Conservation (phyloP, 2,113 vertebrate genomes). For the Sclerurus mexicanus region DNA sequence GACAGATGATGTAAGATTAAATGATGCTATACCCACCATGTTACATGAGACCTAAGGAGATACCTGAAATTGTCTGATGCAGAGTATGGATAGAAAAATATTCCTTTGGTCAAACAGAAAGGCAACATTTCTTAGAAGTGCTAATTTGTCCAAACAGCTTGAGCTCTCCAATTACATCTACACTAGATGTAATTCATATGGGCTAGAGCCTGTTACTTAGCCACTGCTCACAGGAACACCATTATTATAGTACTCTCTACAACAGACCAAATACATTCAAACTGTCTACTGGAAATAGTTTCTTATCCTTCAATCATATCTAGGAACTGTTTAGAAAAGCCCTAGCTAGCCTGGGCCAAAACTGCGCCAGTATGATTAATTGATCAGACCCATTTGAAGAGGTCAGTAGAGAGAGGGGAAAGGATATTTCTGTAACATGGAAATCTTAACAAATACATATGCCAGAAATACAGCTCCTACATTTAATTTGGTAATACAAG, state of each 20-base stretch:
- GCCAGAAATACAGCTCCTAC: neutral
- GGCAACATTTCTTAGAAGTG: neutral
- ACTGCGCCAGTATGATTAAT: neutral
- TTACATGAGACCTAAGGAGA: neutral
- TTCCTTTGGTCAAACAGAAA: neutral
- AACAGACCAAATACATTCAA: neutral
- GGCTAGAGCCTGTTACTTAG: neutral
- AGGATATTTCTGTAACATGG: neutral
- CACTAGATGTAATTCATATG: neutral
- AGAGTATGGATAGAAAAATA: neutral
- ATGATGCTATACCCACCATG: neutral
- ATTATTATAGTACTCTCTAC: neutral
- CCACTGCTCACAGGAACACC: neutral
- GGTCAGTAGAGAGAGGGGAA: neutral
- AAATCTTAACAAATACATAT: neutral
- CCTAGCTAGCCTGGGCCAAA: neutral
- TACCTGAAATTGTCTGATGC: neutral
- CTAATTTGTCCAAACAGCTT: neutral
- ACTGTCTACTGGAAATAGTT: neutral
- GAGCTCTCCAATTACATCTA: neutral
- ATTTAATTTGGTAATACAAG: neutral
- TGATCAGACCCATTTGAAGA: neutral
- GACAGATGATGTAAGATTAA: neutral
- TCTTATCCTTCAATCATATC: neutral
- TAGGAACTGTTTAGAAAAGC: neutral